A percentile compares a stretch with the other conserved stretches of the same genome.
Evolutionary conservation across 2,797 vertebrate species (phyloP).

Genomic region (Sebastes minor): DNA sequence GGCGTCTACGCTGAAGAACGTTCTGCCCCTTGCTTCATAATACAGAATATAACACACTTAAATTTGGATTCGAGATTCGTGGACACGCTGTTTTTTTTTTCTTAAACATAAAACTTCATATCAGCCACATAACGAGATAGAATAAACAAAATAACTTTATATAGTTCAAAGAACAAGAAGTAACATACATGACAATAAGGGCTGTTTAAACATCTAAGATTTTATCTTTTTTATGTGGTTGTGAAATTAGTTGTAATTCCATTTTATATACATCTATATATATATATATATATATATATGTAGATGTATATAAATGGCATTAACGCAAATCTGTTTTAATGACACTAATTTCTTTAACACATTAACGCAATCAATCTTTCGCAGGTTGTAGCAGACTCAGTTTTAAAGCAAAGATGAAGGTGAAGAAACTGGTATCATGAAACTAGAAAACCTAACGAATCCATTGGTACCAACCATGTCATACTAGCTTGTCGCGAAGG

Average conservation of each 20-base stretch:
- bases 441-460: too few species aligned
- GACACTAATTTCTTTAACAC: too few species aligned
- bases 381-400: too few species aligned
- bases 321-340: too few species aligned
- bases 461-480: too few species aligned
- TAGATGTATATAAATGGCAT: too few species aligned
- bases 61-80: neutral
- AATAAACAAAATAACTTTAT: neutral
- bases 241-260: neutral
- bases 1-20: neutral
- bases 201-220: neutral
- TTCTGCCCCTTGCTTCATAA: neutral
- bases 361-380: too few species aligned
- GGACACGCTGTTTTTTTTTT: neutral
- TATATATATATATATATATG: too few species aligned
- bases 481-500: too few species aligned
- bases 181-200: neutral
- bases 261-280: neutral
- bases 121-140: neutral
- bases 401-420: too few species aligned
- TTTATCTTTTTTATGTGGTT: neutral
- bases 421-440: too few species aligned
- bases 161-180: neutral
- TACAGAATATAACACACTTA: neutral
- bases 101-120: neutral